These are phyloP conservation scores for Gallinago stenura DNA, from an alignment of 2,797 vertebrate species.

Conservation along the genomic window DNA sequence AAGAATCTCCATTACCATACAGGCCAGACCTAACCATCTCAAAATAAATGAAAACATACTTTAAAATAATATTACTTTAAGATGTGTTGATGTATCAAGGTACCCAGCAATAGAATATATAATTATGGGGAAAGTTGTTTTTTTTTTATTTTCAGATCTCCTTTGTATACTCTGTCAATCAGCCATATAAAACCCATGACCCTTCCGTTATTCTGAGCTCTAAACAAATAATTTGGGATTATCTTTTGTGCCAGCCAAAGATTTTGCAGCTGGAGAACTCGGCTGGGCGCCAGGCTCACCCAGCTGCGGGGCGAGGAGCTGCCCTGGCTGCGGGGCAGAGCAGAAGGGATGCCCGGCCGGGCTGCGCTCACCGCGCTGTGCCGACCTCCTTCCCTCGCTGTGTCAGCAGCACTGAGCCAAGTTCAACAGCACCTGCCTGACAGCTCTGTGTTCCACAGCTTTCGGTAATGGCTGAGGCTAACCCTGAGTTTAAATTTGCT, in stretches of 20 bases:
- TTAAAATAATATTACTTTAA: background rate
- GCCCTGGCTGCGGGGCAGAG: fast-evolving
- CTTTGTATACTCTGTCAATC: background rate
- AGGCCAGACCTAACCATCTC: background rate
- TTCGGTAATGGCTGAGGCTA: background rate
- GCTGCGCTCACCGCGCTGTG: fast-evolving
- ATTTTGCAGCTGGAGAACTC: background rate
- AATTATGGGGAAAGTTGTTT: background rate
- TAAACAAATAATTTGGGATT: background rate
- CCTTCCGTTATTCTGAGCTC: background rate
- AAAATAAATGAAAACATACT: background rate
- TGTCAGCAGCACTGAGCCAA: background rate
- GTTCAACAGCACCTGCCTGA: background rate
- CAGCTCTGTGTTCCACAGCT: background rate
- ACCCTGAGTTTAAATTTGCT: background rate
- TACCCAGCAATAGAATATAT: background rate
- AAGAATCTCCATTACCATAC: background rate
- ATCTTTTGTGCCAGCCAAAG: background rate
- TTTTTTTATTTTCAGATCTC: background rate
- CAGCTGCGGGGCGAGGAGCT: no score
- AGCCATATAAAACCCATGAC: background rate
- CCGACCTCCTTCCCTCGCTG: background rate
- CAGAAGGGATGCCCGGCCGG: background rate
- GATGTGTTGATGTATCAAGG: background rate
- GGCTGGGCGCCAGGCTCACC: background rate